phyloP scores from a whole-genome alignment of 2,888 invertebrate genomes.

The Caenorhabditis zanzibari region DNA sequence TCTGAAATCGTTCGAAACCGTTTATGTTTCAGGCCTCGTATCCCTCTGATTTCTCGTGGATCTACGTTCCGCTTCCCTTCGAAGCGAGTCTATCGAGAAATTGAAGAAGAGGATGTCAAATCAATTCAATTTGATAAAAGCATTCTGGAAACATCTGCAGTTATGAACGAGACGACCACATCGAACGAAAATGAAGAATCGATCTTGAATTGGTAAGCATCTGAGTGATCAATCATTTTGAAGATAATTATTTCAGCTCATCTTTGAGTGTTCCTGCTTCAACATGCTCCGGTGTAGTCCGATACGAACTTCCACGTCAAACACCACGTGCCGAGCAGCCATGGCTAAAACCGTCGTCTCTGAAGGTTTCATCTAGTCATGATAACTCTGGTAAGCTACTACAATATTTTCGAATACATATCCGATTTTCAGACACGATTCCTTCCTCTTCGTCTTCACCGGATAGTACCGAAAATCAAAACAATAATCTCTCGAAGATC shows the following conservation, averaged over 20 bases:
- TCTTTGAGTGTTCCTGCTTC: constrained; percentile 55
- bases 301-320: constrained; percentile 74
- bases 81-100: constrained; percentile 78
- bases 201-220: constrained; percentile 40
- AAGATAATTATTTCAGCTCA: constrained; percentile 32
- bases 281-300: constrained; percentile 36
- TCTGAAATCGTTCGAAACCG: neutral
- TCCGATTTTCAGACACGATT: constrained; percentile 2
- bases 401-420: neutral
- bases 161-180: constrained; percentile 27
- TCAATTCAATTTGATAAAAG: constrained; percentile 34
- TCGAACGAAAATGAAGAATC: constrained; percentile 39
- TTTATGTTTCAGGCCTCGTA: constrained; percentile 72
- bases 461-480: constrained; percentile 39
- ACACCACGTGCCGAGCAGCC: constrained; percentile 70
- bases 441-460: constrained; percentile 24
- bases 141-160: constrained; percentile 23
- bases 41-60: constrained; percentile 78
- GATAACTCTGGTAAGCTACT: constrained; percentile 16
- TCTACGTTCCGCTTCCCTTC: constrained; percentile 82
- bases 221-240: neutral
- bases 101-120: constrained; percentile 66
- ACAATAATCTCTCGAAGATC: constrained; percentile 47
- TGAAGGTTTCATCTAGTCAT: neutral
- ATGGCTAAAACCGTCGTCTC: constrained; percentile 59